Base-by-base conservation (phyloP, 2,888 invertebrate genomes). In the Netelia melanura region DNA sequence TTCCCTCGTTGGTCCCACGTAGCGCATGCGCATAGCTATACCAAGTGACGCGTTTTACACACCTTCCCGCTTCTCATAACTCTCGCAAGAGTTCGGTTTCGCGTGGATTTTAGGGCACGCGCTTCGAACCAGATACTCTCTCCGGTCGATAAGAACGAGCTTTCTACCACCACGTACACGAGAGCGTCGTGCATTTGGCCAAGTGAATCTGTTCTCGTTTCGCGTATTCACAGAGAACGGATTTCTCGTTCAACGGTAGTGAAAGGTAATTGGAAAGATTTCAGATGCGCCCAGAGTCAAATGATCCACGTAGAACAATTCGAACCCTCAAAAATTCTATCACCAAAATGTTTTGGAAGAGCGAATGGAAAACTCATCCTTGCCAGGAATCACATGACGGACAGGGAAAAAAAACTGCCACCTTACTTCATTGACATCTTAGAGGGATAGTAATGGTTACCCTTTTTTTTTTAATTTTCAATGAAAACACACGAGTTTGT, bases 91-190 rank as follows among this genome's bases (percentile, higher is more conserved):
- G 71, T 80, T 75, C 17, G 9, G 68, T 58, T 48, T 80, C 80
- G 65, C 30, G 72, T 67, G 48, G 11, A 3, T 21, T 65, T 48
- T 76, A 77, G 80, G 80, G 71, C 80, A 81, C 80, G 71, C 76
- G 79, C 74, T 74, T 21, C 64, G 54, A 79, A 52, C 54, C 23
- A 17, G 65, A 38, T n/a, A 25, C 62, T 71, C 67, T 81, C 67
- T 71, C 76, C 84, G 84, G 84, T 84, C 84, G 84, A 84, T 84
- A 84, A 84, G 84, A 74, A 74, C 74, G 84, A 44, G 76, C 77
- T 78, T 75, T 84, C 72, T 44, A 84, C 44, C 70, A 62, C 72
- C 84, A 81, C 84, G 81, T 84, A 76, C 54, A 48, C 76, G 76
- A 61, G n/a, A 64, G 48, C 61, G 30, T 75, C 71, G 23, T 70